phyloP scores from a whole-genome alignment of 2,797 vertebrate species.

The Coregonus suidteri region DNA sequence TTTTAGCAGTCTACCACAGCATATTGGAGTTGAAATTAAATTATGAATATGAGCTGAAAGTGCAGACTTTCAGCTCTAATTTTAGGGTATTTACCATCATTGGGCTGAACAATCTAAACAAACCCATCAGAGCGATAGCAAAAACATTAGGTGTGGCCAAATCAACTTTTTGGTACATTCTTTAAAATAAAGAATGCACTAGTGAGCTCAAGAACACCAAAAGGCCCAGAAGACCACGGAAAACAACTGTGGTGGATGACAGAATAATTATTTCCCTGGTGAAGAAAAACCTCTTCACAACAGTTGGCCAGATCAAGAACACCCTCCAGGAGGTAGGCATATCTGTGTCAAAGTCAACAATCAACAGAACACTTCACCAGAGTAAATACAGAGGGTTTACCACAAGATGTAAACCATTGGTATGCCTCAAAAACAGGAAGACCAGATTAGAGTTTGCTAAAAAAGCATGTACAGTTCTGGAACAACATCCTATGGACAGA shows the following conservation, averaged over 20 bases:
- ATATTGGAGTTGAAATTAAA: too few relatives aligned
- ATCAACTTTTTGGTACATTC: constrained; percentile 38
- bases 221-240: constrained; percentile 43
- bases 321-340: constrained; percentile 26
- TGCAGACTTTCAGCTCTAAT: too few relatives aligned
- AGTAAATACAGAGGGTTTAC: too few relatives aligned
- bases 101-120: constrained; percentile 9
- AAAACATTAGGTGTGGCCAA: constrained; percentile 20
- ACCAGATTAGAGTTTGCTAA: too few relatives aligned
- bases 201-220: constrained; percentile 9
- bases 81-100: constrained; percentile 15
- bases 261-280: constrained; percentile 24
- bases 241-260: constrained; percentile 45
- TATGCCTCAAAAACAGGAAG: too few relatives aligned
- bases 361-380: too few relatives aligned
- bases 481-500: too few relatives aligned
- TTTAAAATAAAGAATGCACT: constrained; percentile 35
- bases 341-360: too few relatives aligned
- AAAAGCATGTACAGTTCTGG: too few relatives aligned
- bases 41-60: too few relatives aligned
- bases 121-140: constrained; percentile 15
- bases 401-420: too few relatives aligned
- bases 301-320: constrained; percentile 49
- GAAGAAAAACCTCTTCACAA: constrained; percentile 34
- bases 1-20: too few relatives aligned